phyloP scores from a whole-genome alignment of 2,888 invertebrate genomes.

The Leptogaster cylindrica region DNA sequence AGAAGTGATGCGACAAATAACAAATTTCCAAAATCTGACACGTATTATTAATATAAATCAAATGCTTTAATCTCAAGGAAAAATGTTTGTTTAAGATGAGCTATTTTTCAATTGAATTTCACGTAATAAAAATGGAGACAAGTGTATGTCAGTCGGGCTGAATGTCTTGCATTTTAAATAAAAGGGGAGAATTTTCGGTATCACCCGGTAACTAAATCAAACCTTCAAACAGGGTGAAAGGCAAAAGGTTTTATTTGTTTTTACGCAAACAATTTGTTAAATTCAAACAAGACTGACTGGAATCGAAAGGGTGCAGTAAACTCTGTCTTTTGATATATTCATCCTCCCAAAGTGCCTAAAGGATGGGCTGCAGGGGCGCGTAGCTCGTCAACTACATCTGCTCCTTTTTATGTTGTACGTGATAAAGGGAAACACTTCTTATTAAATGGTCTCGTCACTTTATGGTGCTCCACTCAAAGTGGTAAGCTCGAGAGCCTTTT shows the following conservation, averaged over 20 bases:
- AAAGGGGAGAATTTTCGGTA: too few relatives aligned
- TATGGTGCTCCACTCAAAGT: not conserved
- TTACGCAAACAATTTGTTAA: slow-evolving; percentile 3
- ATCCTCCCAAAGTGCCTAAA: not conserved
- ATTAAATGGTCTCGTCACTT: slow-evolving; percentile 12
- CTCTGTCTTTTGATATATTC: not conserved
- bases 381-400: slow-evolving; percentile 17
- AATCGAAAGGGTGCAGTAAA: slow-evolving; percentile 1
- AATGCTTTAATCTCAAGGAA: slow-evolving; percentile 41
- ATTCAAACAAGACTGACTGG: not conserved
- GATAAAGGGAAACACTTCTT: not conserved
- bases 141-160: slow-evolving; percentile 9
- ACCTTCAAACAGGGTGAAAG: too few relatives aligned
- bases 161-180: slow-evolving; percentile 19
- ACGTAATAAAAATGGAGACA: slow-evolving; percentile 18
- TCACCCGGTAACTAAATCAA: too few relatives aligned
- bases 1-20: slow-evolving; percentile 11
- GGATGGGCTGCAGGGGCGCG: not conserved
- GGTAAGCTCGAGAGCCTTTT: too few relatives aligned
- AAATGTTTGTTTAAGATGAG: slow-evolving; percentile 38
- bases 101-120: slow-evolving; percentile 29
- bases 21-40: slow-evolving; percentile 42
- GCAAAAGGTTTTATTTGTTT: slow-evolving; percentile 8
- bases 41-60: slow-evolving; percentile 44
- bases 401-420: not conserved